These are phyloP conservation scores for Samia ricini DNA, from an alignment of 1,140 invertebrate genomes.

Conservation along the genomic window DNA sequence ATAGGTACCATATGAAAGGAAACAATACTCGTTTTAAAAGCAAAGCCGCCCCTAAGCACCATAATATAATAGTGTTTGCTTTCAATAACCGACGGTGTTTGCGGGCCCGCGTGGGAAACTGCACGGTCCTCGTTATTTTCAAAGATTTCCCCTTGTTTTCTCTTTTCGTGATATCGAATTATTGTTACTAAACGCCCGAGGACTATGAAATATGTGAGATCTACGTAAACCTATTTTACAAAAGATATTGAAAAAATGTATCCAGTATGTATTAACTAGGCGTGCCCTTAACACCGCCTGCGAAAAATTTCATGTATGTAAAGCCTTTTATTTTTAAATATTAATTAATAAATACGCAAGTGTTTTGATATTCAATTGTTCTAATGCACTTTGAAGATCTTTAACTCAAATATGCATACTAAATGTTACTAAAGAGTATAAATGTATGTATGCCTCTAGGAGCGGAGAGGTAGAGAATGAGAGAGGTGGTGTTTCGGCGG, in stretches of 20 bases:
- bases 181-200: conserved; percentile 11
- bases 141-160: conserved; percentile 20
- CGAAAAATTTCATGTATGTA: too few relatives aligned
- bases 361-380: too few relatives aligned
- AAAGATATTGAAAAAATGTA: neutral
- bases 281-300: too few relatives aligned
- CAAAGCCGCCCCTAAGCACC: neutral
- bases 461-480: too few relatives aligned
- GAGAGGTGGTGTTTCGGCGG: too few relatives aligned
- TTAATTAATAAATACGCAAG: too few relatives aligned
- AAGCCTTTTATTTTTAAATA: too few relatives aligned
- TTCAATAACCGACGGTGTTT: conserved; percentile 45
- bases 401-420: too few relatives aligned
- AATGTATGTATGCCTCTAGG: too few relatives aligned
- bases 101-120: conserved; percentile 24
- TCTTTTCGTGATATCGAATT: conserved; percentile 17
- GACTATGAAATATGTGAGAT: neutral
- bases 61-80: conserved; percentile 42
- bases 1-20: neutral
- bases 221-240: neutral
- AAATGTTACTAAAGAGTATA: too few relatives aligned
- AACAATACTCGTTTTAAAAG: neutral
- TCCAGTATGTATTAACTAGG: too few relatives aligned
- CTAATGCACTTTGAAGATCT: too few relatives aligned
- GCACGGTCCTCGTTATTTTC: conserved; percentile 15